These are phyloP conservation scores for Brotula barbata DNA, from an alignment of 2,797 vertebrate species.

Conservation along the genomic window DNA sequence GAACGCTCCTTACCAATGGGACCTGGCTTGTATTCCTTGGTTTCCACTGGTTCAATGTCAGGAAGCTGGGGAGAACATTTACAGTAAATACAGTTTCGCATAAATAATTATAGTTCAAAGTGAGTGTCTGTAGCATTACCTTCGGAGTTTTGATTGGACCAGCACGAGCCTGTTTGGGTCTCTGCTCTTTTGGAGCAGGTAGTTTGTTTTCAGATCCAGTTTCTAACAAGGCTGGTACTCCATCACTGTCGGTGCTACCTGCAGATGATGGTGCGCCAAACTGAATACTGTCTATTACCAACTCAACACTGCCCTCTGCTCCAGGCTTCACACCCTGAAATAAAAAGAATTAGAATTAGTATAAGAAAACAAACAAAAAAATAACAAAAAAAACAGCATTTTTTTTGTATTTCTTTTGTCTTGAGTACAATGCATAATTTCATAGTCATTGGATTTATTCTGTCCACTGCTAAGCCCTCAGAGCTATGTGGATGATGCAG, in stretches of 20 bases:
- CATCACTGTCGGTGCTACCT: slow-evolving; percentile 92
- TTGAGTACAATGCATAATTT: background rate
- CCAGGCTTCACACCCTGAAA: slow-evolving; percentile 84
- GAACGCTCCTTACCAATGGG: slow-evolving; percentile 98
- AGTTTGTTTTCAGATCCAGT: slow-evolving; percentile 85
- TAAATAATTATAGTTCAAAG: too few species aligned
- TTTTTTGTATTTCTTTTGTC: background rate
- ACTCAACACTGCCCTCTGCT: slow-evolving; percentile 84
- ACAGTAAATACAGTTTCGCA: background rate
- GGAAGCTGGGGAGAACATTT: slow-evolving; percentile 80
- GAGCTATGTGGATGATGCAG: background rate
- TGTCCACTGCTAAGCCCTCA: background rate
- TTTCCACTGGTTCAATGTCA: slow-evolving; percentile 91
- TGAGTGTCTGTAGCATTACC: slow-evolving; percentile 73
- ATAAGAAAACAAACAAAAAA: too few species aligned
- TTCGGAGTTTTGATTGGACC: slow-evolving; percentile 98
- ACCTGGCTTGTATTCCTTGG: slow-evolving; percentile 97
- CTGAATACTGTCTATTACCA: slow-evolving; percentile 94
- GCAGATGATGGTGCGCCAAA: slow-evolving; percentile 96
- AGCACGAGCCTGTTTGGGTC: slow-evolving; percentile 94
- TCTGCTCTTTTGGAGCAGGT: slow-evolving; percentile 96
- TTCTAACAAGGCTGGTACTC: slow-evolving; percentile 86
- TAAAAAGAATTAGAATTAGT: background rate
- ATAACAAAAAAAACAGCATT: too few species aligned
- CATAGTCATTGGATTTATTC: background rate